A percentile compares a stretch with the other conserved stretches of the same genome.
These are phyloP conservation scores for Hydractinia symbiolongicarpus DNA, from an alignment of 30 jellyfish, hydroid and myxozoan genomes.

Conservation along the genomic window DNA sequence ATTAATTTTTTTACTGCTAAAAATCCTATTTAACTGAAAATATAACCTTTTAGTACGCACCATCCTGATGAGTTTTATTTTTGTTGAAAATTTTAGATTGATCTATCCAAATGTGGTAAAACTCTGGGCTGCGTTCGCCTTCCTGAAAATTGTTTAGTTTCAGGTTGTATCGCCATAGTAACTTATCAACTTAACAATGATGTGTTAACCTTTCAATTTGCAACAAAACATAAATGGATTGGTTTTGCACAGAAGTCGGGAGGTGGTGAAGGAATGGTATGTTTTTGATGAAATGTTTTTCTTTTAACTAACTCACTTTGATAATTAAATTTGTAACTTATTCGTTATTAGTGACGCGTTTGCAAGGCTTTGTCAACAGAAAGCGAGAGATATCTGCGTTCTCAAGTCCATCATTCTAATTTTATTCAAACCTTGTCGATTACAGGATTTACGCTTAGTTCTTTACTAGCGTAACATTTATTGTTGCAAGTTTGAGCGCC, in stretches of 20 bases:
- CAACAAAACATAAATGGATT: constrained; percentile 16
- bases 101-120: constrained; percentile 18
- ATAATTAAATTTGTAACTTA: too few species aligned
- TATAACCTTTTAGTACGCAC: too few species aligned
- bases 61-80: background rate
- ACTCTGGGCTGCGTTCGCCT: constrained; percentile 8
- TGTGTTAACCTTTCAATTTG: background rate
- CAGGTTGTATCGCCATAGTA: constrained; percentile 11
- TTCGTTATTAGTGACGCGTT: too few species aligned
- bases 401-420: too few species aligned
- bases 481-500: too few species aligned
- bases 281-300: background rate
- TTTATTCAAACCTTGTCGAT: too few species aligned
- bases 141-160: constrained; percentile 14
- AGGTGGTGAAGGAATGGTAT: background rate
- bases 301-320: background rate
- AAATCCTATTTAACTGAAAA: too few species aligned
- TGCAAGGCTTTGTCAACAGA: too few species aligned
- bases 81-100: background rate
- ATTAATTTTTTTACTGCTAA: too few species aligned
- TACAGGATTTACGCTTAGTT: too few species aligned
- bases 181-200: constrained; percentile 15
- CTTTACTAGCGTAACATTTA: too few species aligned
- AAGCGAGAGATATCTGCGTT: too few species aligned
- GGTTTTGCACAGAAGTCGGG: background rate